phyloP scores from a whole-genome alignment of 1,140 invertebrate genomes.

The Drosophila triauraria region DNA sequence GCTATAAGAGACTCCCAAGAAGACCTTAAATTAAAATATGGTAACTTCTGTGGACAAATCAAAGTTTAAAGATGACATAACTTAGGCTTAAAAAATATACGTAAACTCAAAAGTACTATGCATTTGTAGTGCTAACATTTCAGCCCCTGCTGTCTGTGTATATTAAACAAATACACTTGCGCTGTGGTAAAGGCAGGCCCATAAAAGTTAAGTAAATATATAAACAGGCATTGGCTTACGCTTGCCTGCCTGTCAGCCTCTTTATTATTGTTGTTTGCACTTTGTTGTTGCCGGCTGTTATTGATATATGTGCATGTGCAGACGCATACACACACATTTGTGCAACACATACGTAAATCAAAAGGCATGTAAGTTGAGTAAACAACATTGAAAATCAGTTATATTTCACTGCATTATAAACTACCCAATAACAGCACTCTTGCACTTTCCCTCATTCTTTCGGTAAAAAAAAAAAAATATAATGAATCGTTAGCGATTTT shows the following conservation, averaged over 20 bases:
- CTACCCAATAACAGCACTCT: slow-evolving; percentile 12
- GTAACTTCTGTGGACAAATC: too few relatives aligned
- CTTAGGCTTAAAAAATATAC: too few relatives aligned
- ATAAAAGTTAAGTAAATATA: slow-evolving; percentile 64
- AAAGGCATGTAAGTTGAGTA: slow-evolving; percentile 71
- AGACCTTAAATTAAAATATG: too few relatives aligned
- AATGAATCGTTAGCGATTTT: neutral
- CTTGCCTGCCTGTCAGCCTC: slow-evolving; percentile 63
- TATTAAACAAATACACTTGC: slow-evolving; percentile 37
- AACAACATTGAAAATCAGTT: slow-evolving; percentile 79
- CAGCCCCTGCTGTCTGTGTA: neutral
- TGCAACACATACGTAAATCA: slow-evolving; percentile 43
- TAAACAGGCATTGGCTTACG: slow-evolving; percentile 68
- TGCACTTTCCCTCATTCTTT: neutral
- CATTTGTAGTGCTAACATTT: neutral
- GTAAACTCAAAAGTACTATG: too few relatives aligned
- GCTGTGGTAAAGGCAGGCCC: slow-evolving; percentile 22
- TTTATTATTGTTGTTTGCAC: slow-evolving; percentile 62
- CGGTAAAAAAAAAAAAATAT: slow-evolving; percentile 5
- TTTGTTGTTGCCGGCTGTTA: slow-evolving; percentile 73
- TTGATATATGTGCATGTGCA: slow-evolving; percentile 52
- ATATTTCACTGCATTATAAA: slow-evolving; percentile 60
- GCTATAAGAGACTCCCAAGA: too few relatives aligned
- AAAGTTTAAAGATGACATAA: too few relatives aligned
- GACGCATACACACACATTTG: neutral